Base-by-base conservation (phyloP, 2,113 vertebrate species). In the Jaculus jaculus region DNA sequence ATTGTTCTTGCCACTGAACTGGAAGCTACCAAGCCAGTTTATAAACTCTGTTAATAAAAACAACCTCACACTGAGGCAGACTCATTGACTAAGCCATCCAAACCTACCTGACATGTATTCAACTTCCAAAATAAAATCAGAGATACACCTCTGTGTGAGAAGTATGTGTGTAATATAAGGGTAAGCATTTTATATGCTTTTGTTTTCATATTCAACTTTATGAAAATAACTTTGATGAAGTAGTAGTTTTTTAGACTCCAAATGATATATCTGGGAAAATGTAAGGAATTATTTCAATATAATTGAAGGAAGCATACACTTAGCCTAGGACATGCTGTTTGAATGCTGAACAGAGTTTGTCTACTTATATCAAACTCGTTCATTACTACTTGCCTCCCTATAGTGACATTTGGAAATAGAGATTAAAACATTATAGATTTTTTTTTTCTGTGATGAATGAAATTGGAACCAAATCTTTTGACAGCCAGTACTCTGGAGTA, bases 31-130 rank as follows among this genome's bases (percentile, higher is more conserved):
- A 88, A 80, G 75, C 51, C 80, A 84, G 95, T 73, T 90, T 28
- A 87, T 63, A 95, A 96, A 96, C 72, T 89, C 69, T 90, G 86
- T 89, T 94, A 93, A 97, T 94, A 95, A 34, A 93, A 84, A 58
- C 65, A 84, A 79, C 37, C 74, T 92, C 83, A 47, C 11, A 87
- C 32, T 42, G 65, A 96, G 81, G 23, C 23, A 42, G 32, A 88
- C 47, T 91, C n/a, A 3, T 93, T 97, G 42, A 95, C 63, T 0
- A 15, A 65, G 68, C 34, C 87, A 73, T 26, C 21, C 58, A 88
- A 86, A 75, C 13, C 42, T 83, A 73, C 37, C 32, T 4, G 8
- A 79, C 23, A 24, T 12, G 84, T 16, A 90, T 24, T 93, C 39
- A 61, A 34, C 91, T 85, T 84, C 24, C 61, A 63, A 96, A 86